Conservation (phyloP, 2,797 vertebrate species). For the Falco columbarius region DNA sequence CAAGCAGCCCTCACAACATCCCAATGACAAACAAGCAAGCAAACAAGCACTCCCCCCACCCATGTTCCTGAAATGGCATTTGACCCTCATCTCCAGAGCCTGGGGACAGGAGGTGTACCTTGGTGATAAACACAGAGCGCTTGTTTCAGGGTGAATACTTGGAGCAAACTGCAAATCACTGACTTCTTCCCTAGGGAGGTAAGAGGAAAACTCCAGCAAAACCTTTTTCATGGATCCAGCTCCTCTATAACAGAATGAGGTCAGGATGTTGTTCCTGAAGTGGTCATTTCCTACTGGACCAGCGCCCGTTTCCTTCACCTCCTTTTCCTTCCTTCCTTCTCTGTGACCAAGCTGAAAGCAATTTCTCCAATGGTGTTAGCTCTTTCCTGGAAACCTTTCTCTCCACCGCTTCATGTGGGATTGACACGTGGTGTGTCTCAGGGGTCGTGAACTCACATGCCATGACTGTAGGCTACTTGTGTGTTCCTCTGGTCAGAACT, state of each 20-base stretch:
- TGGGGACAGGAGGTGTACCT: background rate
- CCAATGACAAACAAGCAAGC: slow-evolving; percentile 21
- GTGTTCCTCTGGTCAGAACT: background rate
- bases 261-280: background rate
- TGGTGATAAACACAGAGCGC: slow-evolving; percentile 1
- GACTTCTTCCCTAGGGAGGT: background rate
- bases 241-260: background rate
- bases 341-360: background rate
- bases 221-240: background rate
- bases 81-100: background rate
- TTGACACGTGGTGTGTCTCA: background rate
- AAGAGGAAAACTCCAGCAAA: slow-evolving; percentile 18
- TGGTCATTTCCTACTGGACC: background rate
- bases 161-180: background rate
- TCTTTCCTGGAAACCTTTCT: background rate
- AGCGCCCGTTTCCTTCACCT: background rate
- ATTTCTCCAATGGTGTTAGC: background rate
- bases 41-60: background rate
- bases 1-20: slow-evolving; percentile 37
- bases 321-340: background rate
- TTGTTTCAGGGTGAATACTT: background rate
- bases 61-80: background rate
- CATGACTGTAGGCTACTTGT: background rate
- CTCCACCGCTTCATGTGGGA: background rate
- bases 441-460: background rate